A percentile compares a stretch with the other conserved stretches of the same genome.
Evolutionary conservation across 2,113 vertebrate species (phyloP).

Genomic region (Nothobranchius furzeri): DNA sequence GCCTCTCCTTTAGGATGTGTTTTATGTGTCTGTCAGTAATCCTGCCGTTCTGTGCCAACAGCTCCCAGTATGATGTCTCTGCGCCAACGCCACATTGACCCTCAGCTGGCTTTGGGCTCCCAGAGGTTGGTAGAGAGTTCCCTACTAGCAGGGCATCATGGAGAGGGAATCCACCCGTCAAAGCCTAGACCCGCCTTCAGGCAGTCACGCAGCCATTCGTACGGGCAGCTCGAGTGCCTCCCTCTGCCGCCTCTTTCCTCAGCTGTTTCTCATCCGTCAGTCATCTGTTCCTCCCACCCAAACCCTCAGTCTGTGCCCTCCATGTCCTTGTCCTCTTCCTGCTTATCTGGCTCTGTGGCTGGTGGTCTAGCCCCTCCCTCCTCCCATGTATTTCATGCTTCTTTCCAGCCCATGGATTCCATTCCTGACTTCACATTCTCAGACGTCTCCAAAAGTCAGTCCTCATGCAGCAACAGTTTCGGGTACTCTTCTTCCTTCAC

Average conservation of each 20-base stretch:
- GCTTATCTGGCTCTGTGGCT: slow-evolving; percentile 69
- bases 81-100: slow-evolving; percentile 92
- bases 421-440: slow-evolving; percentile 86
- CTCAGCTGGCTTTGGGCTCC: slow-evolving; percentile 89
- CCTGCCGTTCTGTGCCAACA: slow-evolving; percentile 76
- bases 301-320: slow-evolving; percentile 71
- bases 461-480: slow-evolving; percentile 80
- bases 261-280: slow-evolving; percentile 75
- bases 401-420: slow-evolving; percentile 93
- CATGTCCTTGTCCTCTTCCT: slow-evolving; percentile 53
- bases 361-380: slow-evolving; percentile 57
- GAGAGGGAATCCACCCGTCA: slow-evolving; percentile 73
- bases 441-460: slow-evolving; percentile 82
- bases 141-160: slow-evolving; percentile 77
- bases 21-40: slow-evolving; percentile 21
- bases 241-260: slow-evolving; percentile 78
- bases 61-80: slow-evolving; percentile 91
- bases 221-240: slow-evolving; percentile 85
- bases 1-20: background rate
- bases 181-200: slow-evolving; percentile 81
- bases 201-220: slow-evolving; percentile 87
- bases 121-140: slow-evolving; percentile 99
- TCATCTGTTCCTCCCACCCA: slow-evolving; percentile 71
- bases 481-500: slow-evolving; percentile 83
- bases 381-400: slow-evolving; percentile 85